These are phyloP conservation scores for Haemorhous mexicanus DNA, from an alignment of 2,113 vertebrate species.

Conservation along the genomic window DNA sequence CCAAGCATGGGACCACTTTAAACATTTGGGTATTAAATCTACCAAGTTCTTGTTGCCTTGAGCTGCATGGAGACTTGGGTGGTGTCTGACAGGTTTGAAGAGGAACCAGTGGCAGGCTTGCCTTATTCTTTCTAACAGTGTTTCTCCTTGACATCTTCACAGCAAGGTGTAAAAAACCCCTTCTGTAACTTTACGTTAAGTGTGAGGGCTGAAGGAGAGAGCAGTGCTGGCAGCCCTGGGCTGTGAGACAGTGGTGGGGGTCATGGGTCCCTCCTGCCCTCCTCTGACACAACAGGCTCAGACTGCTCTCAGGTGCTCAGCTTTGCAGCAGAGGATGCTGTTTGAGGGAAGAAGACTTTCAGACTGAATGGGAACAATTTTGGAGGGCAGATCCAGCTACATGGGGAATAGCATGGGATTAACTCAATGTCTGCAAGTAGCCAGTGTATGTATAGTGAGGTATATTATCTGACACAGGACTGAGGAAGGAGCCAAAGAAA, in stretches of 20 bases:
- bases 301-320: not conserved
- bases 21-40: not conserved
- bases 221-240: not conserved
- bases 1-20: not conserved
- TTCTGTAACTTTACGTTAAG: not conserved
- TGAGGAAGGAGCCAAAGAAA: not conserved
- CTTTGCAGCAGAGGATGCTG: not conserved
- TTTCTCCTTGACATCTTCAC: not conserved
- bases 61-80: not conserved
- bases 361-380: not conserved
- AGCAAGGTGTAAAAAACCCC: not conserved
- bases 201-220: not conserved
- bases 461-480: not conserved
- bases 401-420: not conserved
- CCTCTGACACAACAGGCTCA: not conserved
- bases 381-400: not conserved
- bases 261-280: rapidly evolving
- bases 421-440: not conserved
- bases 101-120: not conserved
- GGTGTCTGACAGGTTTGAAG: not conserved
- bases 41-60: not conserved
- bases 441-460: not conserved
- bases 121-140: not conserved
- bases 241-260: rapidly evolving
- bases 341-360: not conserved